Conservation (phyloP, 2,113 vertebrate species). For the Phrynosoma blainvillii region DNA sequence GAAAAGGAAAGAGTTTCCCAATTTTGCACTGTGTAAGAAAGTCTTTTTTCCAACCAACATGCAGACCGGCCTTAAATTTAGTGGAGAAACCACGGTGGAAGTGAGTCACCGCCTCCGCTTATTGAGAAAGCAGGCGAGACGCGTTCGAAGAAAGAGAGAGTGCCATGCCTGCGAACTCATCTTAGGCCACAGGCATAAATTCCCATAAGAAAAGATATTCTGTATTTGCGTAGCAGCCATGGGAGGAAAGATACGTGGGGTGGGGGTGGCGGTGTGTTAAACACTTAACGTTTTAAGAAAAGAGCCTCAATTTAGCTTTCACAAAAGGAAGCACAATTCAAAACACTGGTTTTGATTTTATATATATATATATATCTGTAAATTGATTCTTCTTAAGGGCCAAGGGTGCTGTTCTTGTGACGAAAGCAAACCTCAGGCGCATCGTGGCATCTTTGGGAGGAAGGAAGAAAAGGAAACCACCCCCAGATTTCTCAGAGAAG, state of each 20-base stretch:
- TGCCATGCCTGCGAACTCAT: not conserved
- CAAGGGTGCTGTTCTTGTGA: not conserved
- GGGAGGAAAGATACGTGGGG: no score
- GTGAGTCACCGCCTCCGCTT: not conserved
- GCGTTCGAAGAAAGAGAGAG: not conserved
- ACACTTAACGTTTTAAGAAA: not conserved
- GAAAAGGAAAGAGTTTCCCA: not conserved
- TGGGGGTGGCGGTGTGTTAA: no score
- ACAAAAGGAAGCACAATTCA: not conserved
- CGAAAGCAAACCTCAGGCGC: not conserved
- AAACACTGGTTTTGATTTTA: no score
- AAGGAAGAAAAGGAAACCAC: not conserved
- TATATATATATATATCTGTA: no score
- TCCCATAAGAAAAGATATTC: not conserved
- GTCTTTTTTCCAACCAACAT: no score
- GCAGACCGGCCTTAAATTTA: not conserved
- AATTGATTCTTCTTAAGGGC: not conserved
- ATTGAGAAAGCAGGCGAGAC: no score
- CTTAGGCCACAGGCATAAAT: not conserved
- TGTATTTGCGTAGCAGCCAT: no score
- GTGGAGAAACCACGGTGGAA: not conserved
- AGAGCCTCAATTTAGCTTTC: not conserved
- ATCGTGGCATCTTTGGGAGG: not conserved
- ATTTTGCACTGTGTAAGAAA: not conserved
- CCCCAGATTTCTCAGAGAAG: not conserved